Conservation (phyloP, 2,113 vertebrate genomes). For the Rhadina sibilatrix region DNA sequence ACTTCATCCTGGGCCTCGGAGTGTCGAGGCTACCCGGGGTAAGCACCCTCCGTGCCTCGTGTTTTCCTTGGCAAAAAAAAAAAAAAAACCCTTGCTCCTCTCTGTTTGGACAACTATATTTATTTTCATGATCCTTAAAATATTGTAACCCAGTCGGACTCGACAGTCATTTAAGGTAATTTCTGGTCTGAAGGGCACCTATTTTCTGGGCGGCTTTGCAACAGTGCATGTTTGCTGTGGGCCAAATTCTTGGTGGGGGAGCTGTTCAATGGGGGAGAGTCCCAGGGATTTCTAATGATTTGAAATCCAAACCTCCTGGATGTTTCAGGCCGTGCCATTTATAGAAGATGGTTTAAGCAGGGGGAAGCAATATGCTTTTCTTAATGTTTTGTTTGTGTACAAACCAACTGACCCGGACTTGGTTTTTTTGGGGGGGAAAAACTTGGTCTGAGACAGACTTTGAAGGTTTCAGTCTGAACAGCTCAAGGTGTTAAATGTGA, state of each 20-base stretch:
- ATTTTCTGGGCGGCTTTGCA: constrained; percentile 70
- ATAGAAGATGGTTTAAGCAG: neutral
- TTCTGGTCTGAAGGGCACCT: constrained; percentile 76
- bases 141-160: constrained; percentile 71
- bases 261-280: neutral
- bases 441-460: neutral
- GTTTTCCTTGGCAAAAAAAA: constrained; percentile 77
- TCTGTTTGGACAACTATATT: constrained; percentile 72
- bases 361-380: neutral
- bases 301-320: neutral
- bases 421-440: accelerated
- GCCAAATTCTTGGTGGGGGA: constrained; percentile 45
- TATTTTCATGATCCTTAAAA: constrained; percentile 78
- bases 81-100: constrained; percentile 7
- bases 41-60: constrained; percentile 39
- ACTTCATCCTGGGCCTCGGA: constrained; percentile 57
- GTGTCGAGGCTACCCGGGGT: constrained; percentile 17
- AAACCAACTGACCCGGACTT: neutral
- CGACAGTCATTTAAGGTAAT: constrained; percentile 74
- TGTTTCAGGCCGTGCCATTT: neutral
- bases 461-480: neutral
- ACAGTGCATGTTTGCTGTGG: constrained; percentile 63
- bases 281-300: constrained; percentile 6
- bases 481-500: neutral
- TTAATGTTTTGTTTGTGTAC: neutral